Conservation (phyloP, 2,113 vertebrate species). For the Elephas maximus region DNA sequence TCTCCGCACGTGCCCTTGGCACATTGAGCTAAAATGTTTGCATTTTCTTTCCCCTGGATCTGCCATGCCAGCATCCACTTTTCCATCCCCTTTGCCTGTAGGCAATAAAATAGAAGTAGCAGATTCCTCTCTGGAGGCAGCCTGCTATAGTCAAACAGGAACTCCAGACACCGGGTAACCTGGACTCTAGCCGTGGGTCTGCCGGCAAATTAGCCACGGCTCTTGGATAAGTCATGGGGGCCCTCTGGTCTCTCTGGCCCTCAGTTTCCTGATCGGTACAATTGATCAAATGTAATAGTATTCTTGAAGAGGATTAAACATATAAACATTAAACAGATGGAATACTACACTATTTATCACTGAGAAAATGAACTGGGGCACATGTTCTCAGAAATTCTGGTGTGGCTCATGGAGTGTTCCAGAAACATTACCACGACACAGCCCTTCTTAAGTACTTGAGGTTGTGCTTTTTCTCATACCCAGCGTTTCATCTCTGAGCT, state of each 20-base stretch:
- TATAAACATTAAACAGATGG: fast-evolving
- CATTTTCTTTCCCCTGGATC: neutral
- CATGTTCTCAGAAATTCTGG: neutral
- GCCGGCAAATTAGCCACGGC: fast-evolving
- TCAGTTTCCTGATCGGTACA: too few species aligned
- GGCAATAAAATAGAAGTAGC: fast-evolving
- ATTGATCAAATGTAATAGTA: fast-evolving
- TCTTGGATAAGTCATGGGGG: fast-evolving
- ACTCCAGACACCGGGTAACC: neutral
- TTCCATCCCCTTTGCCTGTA: neutral
- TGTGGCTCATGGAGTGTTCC: neutral
- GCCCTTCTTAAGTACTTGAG: fast-evolving
- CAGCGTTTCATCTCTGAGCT: fast-evolving
- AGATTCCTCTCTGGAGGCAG: neutral
- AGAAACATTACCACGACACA: fast-evolving
- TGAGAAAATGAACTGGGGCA: fast-evolving
- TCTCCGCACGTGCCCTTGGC: fast-evolving
- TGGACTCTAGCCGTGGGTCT: fast-evolving
- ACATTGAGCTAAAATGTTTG: neutral
- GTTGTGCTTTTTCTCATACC: fast-evolving
- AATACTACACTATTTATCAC: fast-evolving
- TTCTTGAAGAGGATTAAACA: neutral
- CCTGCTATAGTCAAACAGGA: fast-evolving
- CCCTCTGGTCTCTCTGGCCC: neutral
- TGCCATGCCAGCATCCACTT: fast-evolving